Conservation (phyloP, 2,888 invertebrate species). For the Imbricaverruca yamaguchii region DNA sequence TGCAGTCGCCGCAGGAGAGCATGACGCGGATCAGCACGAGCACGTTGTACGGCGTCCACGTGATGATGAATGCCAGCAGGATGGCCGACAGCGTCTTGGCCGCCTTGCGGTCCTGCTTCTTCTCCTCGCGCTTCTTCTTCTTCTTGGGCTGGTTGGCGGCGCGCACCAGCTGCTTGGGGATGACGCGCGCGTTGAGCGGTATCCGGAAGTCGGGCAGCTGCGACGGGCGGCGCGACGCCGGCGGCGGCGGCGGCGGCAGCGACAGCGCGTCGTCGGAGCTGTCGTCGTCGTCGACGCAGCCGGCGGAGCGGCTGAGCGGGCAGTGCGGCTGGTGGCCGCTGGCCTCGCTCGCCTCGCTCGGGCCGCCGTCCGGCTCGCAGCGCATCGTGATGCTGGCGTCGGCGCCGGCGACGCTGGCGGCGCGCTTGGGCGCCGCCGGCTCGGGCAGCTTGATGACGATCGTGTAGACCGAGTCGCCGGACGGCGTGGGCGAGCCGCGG, state of each 20-base stretch:
- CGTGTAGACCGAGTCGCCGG: slow-evolving; percentile 63
- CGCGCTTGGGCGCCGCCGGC: neutral
- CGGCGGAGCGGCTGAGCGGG: neutral
- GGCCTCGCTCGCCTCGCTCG: slow-evolving; percentile 36
- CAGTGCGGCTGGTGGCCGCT: too few relatives aligned
- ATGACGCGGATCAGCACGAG: slow-evolving; percentile 81
- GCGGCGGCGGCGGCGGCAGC: slow-evolving; percentile 23
- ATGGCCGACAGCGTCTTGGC: slow-evolving; percentile 97
- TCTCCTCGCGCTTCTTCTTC: slow-evolving; percentile 88
- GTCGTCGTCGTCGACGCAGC: slow-evolving; percentile 46
- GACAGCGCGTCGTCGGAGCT: slow-evolving; percentile 47
- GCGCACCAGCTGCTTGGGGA: slow-evolving; percentile 51
- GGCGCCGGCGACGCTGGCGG: slow-evolving; percentile 14
- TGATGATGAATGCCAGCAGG: slow-evolving; percentile 92
- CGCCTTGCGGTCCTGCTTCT: slow-evolving; percentile 93
- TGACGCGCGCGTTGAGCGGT: slow-evolving; percentile 75
- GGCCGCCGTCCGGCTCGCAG: slow-evolving; percentile 36
- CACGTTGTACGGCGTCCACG: slow-evolving; percentile 98
- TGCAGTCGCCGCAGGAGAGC: slow-evolving; percentile 61
- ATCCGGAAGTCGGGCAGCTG: slow-evolving; percentile 34
- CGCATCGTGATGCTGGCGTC: slow-evolving; percentile 37
- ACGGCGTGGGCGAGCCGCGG: slow-evolving; percentile 31
- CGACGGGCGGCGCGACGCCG: slow-evolving; percentile 19
- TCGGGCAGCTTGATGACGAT: slow-evolving; percentile 81
- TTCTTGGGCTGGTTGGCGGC: slow-evolving; percentile 53